These are phyloP conservation scores for Propithecus deckenii DNA, from an alignment of 2,797 vertebrate genomes.

Conservation along the genomic window DNA sequence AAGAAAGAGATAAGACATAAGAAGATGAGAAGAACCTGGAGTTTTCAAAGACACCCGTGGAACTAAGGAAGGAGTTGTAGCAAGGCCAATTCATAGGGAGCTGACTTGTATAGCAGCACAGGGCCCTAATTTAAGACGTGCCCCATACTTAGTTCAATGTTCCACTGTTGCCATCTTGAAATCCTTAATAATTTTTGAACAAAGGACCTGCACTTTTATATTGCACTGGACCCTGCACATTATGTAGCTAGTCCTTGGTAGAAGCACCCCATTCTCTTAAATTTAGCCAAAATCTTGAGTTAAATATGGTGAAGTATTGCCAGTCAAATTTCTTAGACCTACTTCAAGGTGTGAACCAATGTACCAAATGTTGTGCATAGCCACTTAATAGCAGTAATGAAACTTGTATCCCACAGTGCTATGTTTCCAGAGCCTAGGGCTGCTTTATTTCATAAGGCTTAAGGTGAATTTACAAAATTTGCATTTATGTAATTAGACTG, in stretches of 20 bases:
- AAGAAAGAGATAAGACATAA: neutral
- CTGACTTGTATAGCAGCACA: neutral
- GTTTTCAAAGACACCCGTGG: neutral
- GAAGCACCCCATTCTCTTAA: neutral
- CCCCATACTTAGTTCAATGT: neutral
- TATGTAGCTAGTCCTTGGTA: neutral
- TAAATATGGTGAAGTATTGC: neutral
- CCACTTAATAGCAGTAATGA: neutral
- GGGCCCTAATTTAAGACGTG: neutral
- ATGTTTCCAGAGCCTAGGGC: neutral
- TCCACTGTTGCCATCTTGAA: neutral
- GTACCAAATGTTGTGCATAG: neutral
- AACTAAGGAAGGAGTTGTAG: neutral
- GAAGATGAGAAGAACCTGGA: neutral
- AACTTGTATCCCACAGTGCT: neutral
- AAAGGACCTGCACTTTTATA: neutral
- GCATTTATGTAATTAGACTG: constrained; percentile 12
- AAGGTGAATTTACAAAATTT: neutral
- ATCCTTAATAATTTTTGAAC: neutral
- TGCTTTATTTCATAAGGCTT: neutral
- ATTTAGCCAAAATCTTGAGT: neutral
- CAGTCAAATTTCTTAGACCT: neutral
- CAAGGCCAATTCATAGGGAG: neutral
- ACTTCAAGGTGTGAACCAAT: neutral
- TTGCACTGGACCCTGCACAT: neutral